Percentiles rank a stretch among this genome's conserved stretches.
Conservation (phyloP, 2,113 vertebrate species). For the Eudyptes chrysolophus region DNA sequence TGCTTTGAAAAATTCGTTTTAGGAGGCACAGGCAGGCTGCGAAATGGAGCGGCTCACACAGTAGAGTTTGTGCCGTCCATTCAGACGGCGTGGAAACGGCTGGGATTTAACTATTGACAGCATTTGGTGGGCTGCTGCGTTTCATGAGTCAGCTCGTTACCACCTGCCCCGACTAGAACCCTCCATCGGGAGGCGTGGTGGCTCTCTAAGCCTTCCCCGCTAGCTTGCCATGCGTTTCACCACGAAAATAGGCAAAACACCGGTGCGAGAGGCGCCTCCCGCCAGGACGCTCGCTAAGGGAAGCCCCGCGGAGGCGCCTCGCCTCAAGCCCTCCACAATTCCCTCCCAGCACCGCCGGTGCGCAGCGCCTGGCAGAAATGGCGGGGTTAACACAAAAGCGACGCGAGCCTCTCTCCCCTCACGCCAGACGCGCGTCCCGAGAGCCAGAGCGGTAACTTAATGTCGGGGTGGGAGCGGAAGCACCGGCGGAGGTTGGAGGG, state of each 20-base stretch:
- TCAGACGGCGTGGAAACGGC: rapidly evolving
- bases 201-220: neutral
- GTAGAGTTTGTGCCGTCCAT: rapidly evolving
- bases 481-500: neutral
- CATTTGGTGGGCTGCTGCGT: rapidly evolving
- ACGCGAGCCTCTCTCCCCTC: too few relatives aligned
- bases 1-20: rapidly evolving
- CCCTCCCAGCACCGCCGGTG: neutral
- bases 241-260: rapidly evolving
- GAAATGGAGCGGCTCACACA: rapidly evolving
- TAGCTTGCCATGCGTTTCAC: rapidly evolving
- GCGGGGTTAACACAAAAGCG: rapidly evolving
- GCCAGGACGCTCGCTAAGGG: too few relatives aligned
- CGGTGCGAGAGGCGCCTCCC: neutral
- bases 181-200: neutral
- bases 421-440: too few relatives aligned
- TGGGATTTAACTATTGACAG: rapidly evolving
- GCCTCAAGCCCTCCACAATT: rapidly evolving
- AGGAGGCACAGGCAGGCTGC: neutral
- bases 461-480: too few relatives aligned
- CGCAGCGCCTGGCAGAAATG: neutral
- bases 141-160: neutral
- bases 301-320: neutral
- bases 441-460: neutral
- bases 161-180: neutral